Percentiles rank a stretch among this genome's conserved stretches.
These are phyloP conservation scores for Chiloscyllium plagiosum DNA, from an alignment of 2,113 vertebrate species.

Conservation along the genomic window DNA sequence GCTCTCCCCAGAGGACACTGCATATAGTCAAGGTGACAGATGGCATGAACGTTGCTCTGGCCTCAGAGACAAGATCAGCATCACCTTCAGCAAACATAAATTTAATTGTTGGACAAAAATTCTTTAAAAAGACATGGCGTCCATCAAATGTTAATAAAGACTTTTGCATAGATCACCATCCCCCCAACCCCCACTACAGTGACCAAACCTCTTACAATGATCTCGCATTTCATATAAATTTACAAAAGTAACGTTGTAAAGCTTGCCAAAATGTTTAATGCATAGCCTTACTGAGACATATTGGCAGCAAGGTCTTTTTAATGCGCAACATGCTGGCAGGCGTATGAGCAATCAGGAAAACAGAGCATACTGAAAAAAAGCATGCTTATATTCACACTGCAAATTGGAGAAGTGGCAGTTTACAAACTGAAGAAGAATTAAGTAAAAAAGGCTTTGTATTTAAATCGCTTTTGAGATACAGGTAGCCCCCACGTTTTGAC, in stretches of 20 bases:
- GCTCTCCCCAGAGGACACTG: slow-evolving; percentile 61
- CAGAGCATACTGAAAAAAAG: no score
- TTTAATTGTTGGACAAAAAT: not conserved
- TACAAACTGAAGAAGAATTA: not conserved
- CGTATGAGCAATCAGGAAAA: slow-evolving; percentile 25
- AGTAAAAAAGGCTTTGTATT: not conserved
- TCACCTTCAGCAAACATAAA: slow-evolving; percentile 38
- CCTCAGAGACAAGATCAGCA: slow-evolving; percentile 43
- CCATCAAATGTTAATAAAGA: not conserved
- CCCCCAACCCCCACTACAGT: not conserved
- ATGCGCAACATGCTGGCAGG: slow-evolving; percentile 35
- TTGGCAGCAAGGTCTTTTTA: slow-evolving; percentile 29
- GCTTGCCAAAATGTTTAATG: slow-evolving; percentile 33
- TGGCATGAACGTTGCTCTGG: slow-evolving; percentile 56
- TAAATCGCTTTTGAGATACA: not conserved
- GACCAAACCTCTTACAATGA: not conserved
- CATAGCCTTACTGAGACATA: slow-evolving; percentile 1
- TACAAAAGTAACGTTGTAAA: not conserved
- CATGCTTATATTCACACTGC: not conserved
- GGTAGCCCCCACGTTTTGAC: no score
- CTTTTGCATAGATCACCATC: not conserved
- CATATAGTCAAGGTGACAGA: slow-evolving; percentile 64
- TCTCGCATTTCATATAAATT: not conserved
- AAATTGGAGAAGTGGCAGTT: not conserved
- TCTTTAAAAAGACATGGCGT: not conserved